phyloP scores from a whole-genome alignment of 2,113 vertebrate species.

The Elephantulus edwardii region DNA sequence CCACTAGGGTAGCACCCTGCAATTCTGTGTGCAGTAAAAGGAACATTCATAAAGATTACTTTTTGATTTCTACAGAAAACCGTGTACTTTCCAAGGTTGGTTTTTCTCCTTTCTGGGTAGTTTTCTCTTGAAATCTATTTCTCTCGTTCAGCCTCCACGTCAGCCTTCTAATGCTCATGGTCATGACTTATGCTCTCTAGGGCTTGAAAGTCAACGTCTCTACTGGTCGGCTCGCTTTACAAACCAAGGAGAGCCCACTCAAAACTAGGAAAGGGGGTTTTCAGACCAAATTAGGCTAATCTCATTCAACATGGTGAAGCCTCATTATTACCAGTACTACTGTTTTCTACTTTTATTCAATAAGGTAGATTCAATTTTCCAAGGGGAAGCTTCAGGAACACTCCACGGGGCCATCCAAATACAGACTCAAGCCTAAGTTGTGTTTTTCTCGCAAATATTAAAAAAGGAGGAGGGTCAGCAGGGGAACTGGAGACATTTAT shows the following conservation, averaged over 20 bases:
- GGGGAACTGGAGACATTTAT: not conserved
- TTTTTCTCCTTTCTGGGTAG: not conserved
- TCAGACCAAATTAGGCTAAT: not conserved
- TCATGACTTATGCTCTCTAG: not conserved
- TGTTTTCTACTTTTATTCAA: not conserved
- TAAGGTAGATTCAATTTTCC: slow-evolving; percentile 49
- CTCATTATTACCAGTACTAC: not conserved
- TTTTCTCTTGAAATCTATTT: not conserved
- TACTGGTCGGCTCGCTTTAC: slow-evolving; percentile 5
- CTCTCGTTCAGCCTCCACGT: not conserved
- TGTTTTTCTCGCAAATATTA: not conserved
- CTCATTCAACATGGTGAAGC: not conserved
- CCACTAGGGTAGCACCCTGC: not conserved
- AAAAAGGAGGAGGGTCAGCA: not conserved
- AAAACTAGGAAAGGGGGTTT: slow-evolving; percentile 19
- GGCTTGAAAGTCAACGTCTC: slow-evolving; percentile 33
- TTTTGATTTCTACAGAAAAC: slow-evolving; percentile 14
- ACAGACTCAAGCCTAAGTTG: not conserved
- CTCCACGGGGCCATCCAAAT: not conserved
- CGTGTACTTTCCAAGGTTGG: not conserved
- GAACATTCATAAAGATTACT: not conserved
- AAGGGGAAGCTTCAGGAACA: slow-evolving; percentile 44
- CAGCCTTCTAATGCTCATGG: not conserved
- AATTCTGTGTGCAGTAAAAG: not conserved
- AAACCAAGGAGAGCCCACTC: slow-evolving; percentile 7